A percentile compares a stretch with the other conserved stretches of the same genome.
phyloP scores from a whole-genome alignment of 2,888 invertebrate genomes.

The Didymodactylos carnosus region DNA sequence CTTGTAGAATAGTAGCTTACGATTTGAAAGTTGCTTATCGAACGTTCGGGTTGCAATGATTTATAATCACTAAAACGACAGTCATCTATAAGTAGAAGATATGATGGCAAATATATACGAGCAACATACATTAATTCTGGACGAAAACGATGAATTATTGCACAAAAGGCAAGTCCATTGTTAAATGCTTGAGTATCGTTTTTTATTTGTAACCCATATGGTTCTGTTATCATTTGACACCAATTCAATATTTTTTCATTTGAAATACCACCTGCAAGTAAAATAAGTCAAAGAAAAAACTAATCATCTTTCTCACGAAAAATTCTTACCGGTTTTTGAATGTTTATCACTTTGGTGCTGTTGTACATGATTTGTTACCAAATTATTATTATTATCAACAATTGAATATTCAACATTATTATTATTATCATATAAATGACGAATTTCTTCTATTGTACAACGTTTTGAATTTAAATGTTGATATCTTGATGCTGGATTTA shows the following conservation, averaged over 20 bases:
- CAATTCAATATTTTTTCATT: not conserved
- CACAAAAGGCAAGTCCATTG: not conserved
- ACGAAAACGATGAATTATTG: conserved; percentile 1
- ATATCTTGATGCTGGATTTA: conserved; percentile 45
- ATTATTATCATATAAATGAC: not conserved
- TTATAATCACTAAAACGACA: not conserved
- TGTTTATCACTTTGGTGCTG: not conserved
- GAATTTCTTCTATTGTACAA: not conserved
- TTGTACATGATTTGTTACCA: not conserved
- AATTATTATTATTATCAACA: not conserved
- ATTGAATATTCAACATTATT: not conserved
- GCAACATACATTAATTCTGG: not conserved
- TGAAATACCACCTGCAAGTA: not conserved
- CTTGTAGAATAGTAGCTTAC: no score
- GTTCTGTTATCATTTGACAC: not conserved
- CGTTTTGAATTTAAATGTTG: conserved; percentile 53
- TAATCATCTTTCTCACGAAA: not conserved
- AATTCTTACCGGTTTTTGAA: not conserved
- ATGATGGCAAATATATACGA: not conserved
- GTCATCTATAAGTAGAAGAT: not conserved
- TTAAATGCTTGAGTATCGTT: not conserved
- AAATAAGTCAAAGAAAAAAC: no score
- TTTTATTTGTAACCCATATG: not conserved
- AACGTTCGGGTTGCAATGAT: not conserved
- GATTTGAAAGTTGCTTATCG: not conserved